phyloP scores from a whole-genome alignment of 2,113 vertebrate genomes.

The Aegotheles bennettii region DNA sequence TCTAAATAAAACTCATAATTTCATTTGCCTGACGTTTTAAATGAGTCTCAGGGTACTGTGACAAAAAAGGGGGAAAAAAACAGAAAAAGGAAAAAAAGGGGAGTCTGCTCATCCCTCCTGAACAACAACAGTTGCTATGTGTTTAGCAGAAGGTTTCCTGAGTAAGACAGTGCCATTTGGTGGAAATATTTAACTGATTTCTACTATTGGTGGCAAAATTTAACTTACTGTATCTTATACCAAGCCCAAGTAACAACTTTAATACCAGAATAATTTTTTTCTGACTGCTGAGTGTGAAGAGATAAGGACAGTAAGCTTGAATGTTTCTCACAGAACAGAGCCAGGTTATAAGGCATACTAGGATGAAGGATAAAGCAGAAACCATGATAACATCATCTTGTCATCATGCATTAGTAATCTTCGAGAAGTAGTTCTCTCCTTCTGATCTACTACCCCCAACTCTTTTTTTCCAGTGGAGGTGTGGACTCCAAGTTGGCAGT shows the following conservation, averaged over 20 bases:
- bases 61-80: not conserved
- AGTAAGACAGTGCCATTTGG: not conserved
- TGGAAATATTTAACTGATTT: not conserved
- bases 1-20: constrained; percentile 31
- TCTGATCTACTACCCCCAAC: not conserved
- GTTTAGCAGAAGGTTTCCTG: not conserved
- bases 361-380: not conserved
- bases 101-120: not conserved
- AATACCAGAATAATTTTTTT: not conserved
- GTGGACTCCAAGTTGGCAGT: not conserved
- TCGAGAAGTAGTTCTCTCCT: not conserved
- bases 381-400: not conserved
- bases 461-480: not conserved
- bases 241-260: not conserved
- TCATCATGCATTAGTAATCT: not conserved
- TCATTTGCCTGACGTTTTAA: constrained; percentile 38
- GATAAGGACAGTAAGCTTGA: not conserved
- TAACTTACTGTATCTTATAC: not conserved
- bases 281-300: not conserved
- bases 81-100: not conserved
- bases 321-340: not conserved
- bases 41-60: not conserved
- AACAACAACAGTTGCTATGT: not conserved
- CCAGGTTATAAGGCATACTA: not conserved
- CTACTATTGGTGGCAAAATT: not conserved